Evolutionary conservation across 2,888 invertebrate species (phyloP), one percentile per base, ranked within the genome.

Genomic region (Limenitis arthemis): DNA sequence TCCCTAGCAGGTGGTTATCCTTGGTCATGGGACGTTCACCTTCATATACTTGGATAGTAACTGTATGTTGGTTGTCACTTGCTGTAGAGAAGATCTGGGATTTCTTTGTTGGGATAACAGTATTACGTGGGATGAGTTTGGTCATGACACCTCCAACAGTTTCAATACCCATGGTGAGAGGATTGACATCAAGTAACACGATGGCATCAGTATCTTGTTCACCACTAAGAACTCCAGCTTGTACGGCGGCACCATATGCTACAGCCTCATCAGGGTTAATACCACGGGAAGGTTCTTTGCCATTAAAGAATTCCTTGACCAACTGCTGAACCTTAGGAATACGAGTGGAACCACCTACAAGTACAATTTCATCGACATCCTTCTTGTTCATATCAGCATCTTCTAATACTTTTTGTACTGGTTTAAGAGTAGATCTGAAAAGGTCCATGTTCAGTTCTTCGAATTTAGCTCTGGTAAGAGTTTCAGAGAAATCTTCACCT

Each of bases 81-180:
- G 99, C 98, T 1, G 99, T 99, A 0, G 98, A 98, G 92, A 99
- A 99, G 75, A 99, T 97, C 85, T 99, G 99, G 0, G 97, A 96
- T 79, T 99, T 99, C 89, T 99, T 99, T 49, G 99, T 99, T 32
- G 99, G 99, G 71, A 99, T 99, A 60, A 98, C 98, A 30, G 99
- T 99, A 89, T 99, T 99, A 67, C 99, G 89, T 49, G 96, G 94
- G 75, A 99, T 99, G 50, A 99, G 89, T 77, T 98, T 99, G 65
- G 99, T 99, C 99, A 99, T 99, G 32, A 99, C 99, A 63, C 99
- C 99, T 60, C 99, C 99, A 44, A 99, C 98, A 39, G 99, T 99
- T 86, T 99, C 99, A 73, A 99, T 99, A 84, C 99, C 99, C 92
- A 99, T 91, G 61, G 99, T 99, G 61, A 99, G 89, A 63, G 99